These are phyloP conservation scores for Rosalia funebris DNA, from an alignment of 2,888 invertebrate genomes.

Conservation along the genomic window DNA sequence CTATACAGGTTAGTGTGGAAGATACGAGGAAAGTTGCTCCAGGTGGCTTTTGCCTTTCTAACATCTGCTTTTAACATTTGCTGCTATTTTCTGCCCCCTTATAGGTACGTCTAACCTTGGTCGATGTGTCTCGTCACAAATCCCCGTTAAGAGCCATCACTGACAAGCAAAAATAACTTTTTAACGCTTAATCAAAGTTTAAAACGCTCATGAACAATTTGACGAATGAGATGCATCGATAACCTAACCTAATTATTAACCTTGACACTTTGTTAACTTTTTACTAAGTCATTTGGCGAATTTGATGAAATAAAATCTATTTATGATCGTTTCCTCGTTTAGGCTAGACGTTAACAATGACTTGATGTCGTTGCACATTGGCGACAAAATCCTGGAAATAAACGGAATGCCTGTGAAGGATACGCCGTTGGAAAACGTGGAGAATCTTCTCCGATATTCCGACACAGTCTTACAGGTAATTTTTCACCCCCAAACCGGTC, in stretches of 20 bases:
- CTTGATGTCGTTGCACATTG: constrained; percentile 86
- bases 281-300: no score
- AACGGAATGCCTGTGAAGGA: constrained; percentile 89
- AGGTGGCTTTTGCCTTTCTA: constrained; percentile 76
- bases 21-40: constrained; percentile 74
- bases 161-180: no score
- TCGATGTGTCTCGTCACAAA: no score
- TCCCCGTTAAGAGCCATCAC: no score
- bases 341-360: constrained; percentile 86
- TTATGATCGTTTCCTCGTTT: constrained; percentile 41
- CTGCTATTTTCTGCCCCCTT: constrained; percentile 71
- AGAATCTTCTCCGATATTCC: constrained; percentile 77
- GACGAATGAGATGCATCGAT: no score
- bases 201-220: no score
- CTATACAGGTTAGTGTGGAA: constrained; percentile 69
- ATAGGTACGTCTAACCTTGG: constrained; percentile 67
- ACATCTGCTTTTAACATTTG: constrained; percentile 77
- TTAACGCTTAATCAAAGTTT: no score
- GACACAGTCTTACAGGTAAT: constrained; percentile 79
- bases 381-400: constrained; percentile 93
- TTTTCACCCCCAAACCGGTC: background rate
- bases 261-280: no score
- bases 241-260: no score
- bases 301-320: no score
- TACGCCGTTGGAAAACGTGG: constrained; percentile 81